A percentile compares a stretch with the other conserved stretches of the same genome.
Conservation (phyloP, 2,888 invertebrate species). For the Sussaba pulchella region DNA sequence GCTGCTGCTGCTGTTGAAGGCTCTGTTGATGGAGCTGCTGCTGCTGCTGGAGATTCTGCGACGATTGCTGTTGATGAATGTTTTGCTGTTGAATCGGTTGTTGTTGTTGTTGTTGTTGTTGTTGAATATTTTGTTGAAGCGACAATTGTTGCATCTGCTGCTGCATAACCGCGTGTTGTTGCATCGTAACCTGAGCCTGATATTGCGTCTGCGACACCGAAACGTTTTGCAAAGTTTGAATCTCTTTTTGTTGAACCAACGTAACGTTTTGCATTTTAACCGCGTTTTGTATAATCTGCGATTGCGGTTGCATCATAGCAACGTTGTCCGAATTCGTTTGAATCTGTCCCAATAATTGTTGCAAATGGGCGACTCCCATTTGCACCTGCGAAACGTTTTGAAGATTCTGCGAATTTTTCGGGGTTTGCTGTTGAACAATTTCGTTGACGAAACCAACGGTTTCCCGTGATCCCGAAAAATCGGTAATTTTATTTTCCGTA, state of each 20-base stretch:
- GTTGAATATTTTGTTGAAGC: conserved; percentile 36
- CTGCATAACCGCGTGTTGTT: conserved; percentile 65
- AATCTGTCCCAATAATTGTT: conserved; percentile 56
- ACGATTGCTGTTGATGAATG: conserved; percentile 61
- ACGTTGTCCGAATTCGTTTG: conserved; percentile 73
- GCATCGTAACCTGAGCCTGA: conserved; percentile 69
- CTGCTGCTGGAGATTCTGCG: conserved; percentile 33
- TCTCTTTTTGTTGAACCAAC: conserved; percentile 67
- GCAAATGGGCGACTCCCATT: conserved; percentile 43
- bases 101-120: conserved; percentile 42
- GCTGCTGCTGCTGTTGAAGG: conserved; percentile 23
- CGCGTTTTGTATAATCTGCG: conserved; percentile 51
- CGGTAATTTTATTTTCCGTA: conserved; percentile 6
- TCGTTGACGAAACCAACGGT: conserved; percentile 15
- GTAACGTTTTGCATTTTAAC: conserved; percentile 66
- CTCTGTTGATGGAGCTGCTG: conserved; percentile 35
- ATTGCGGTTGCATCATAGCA: conserved; percentile 68
- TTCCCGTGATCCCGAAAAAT: too few relatives aligned
- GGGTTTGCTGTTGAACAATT: conserved; percentile 66
- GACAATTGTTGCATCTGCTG: conserved; percentile 65
- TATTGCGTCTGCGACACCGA: conserved; percentile 40
- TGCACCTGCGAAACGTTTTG: conserved; percentile 70
- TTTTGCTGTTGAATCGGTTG: conserved; percentile 39
- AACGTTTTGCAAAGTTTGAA: conserved; percentile 63
- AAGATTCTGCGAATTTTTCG: too few relatives aligned